Base-by-base conservation (phyloP, 2,888 invertebrate genomes). In the Polietes domitor region DNA sequence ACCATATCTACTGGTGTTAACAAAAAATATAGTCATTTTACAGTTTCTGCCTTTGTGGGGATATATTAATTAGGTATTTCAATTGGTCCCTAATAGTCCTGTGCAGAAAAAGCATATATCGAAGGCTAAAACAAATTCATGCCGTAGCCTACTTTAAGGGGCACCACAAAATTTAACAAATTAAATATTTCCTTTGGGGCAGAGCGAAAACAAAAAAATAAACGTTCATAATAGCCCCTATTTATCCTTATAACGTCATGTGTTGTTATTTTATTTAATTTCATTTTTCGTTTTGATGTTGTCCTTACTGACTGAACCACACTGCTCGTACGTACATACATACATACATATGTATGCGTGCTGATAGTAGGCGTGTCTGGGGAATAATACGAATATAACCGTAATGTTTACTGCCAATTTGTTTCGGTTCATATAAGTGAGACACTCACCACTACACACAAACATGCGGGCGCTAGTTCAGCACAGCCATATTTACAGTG, bases 401-500 rank as follows among this genome's bases (percentile, higher is more conserved):
- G 37, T n/a, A 77, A 68, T 73, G 77, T 79, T 80, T 80, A 83
- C 74, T 21, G 77, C 43, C 80, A 77, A 80, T 83, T 80, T 83
- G 83, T 80, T 70, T 26, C 58, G 15, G 9, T 58, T 24, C 58
- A 58, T 21, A 24, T n/a, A 5, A 5, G 7, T 53, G 19, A 4
- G 53, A 2, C 21, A 9, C 2, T 50, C n/a, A 17, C 50, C 2
- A 4, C 15, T 12, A 9, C 15, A 50, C n/a, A 53, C 53, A 53
- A 5, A 53, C 21, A 21, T n/a, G n/a, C n/a, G n/a, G n/a, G n/a
- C n/a, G n/a, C n/a, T n/a, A n/a, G n/a, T n/a, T n/a, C n/a, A n/a
- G n/a, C n/a, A n/a, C n/a, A n/a, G n/a, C n/a, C n/a, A n/a, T 21
- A 53, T 10, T 37, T 47, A 47, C 47, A 47, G 15, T 15, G n/a